These are phyloP conservation scores for Ornithorhynchus anatinus DNA, from an alignment of 2,113 vertebrate genomes.

Conservation along the genomic window DNA sequence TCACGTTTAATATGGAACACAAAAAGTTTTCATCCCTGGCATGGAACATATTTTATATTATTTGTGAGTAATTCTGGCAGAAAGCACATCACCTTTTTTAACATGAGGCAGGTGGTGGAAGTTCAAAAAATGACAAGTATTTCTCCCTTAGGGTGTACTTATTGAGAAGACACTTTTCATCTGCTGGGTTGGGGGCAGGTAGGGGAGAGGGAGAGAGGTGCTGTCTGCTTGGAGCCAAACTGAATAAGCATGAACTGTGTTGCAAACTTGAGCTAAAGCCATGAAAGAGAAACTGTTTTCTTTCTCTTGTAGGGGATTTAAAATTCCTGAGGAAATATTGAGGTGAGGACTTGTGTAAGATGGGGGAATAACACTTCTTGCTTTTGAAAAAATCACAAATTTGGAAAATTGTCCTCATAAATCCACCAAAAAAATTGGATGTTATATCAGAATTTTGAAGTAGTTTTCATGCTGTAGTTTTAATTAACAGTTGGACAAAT, in stretches of 20 bases:
- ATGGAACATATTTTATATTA: slow-evolving; percentile 22
- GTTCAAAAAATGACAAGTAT: slow-evolving; percentile 69
- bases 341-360: neutral
- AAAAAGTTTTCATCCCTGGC: slow-evolving; percentile 21
- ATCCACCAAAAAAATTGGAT: too few species aligned
- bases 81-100: slow-evolving; percentile 57
- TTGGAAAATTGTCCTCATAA: too few species aligned
- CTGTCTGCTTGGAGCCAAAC: slow-evolving; percentile 30
- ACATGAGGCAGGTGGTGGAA: slow-evolving; percentile 66
- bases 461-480: too few species aligned
- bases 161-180: slow-evolving; percentile 54
- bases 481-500: too few species aligned
- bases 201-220: slow-evolving; percentile 46
- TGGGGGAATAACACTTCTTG: neutral
- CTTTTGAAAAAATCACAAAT: too few species aligned
- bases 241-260: slow-evolving; percentile 37
- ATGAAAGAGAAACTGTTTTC: slow-evolving; percentile 23
- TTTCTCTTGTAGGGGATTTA: slow-evolving; percentile 13
- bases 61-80: slow-evolving; percentile 59
- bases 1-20: neutral
- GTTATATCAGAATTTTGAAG: too few species aligned
- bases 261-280: slow-evolving; percentile 30
- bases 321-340: neutral
- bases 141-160: slow-evolving; percentile 67
- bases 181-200: neutral